A percentile compares a stretch with the other conserved stretches of the same genome.
Evolutionary conservation across 2,113 vertebrate species (phyloP).

Genomic region (Phylloscopus whistleri): DNA sequence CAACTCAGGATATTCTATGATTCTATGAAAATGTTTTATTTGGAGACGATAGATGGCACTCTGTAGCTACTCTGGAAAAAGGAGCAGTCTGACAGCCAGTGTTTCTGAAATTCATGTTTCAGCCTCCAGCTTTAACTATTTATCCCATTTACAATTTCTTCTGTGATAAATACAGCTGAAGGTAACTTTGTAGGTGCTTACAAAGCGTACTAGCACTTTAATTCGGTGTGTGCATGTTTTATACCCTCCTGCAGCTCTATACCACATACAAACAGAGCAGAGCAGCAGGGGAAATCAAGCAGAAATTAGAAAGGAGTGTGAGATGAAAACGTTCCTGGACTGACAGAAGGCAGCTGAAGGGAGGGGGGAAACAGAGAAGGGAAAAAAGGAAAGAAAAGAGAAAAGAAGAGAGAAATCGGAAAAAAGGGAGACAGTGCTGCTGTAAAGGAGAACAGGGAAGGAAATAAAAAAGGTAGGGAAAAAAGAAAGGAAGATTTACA

Average conservation of each 20-base stretch:
- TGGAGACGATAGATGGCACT: constrained; percentile 44
- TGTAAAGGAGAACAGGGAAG: background rate
- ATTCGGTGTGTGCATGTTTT: background rate
- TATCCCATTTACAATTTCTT: constrained; percentile 8
- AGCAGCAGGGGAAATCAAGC: constrained; percentile 44
- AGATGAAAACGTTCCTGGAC: constrained; percentile 17
- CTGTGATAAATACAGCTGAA: background rate
- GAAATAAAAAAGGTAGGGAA: background rate
- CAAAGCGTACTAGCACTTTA: background rate
- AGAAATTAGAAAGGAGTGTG: constrained; percentile 20
- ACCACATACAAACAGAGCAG: constrained; percentile 11
- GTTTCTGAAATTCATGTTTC: background rate
- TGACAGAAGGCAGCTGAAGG: background rate
- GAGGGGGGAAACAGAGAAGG: no score
- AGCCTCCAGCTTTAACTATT: background rate
- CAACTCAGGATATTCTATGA: background rate
- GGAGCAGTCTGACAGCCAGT: background rate
- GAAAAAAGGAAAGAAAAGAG: background rate
- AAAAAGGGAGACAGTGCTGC: background rate
- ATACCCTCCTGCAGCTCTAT: constrained; percentile 25
- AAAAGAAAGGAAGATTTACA: background rate
- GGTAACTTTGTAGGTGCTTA: constrained; percentile 14
- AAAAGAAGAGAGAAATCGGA: background rate
- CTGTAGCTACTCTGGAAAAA: background rate
- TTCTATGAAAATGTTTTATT: background rate